Evolutionary conservation across 2,113 vertebrate species (phyloP), one percentile per base, ranked within the genome.

Genomic region (Psophia crepitans): DNA sequence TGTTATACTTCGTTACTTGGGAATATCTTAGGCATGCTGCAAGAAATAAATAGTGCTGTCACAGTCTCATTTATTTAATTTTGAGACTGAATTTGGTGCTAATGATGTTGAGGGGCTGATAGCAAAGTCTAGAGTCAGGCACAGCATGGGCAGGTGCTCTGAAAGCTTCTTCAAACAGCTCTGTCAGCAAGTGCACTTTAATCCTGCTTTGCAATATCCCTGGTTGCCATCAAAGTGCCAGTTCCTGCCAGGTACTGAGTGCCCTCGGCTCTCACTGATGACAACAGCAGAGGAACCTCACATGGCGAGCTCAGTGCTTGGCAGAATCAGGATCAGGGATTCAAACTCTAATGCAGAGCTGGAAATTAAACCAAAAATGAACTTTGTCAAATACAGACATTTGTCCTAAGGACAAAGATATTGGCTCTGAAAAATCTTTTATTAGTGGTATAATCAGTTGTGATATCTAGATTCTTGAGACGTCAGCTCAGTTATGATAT

Each of bases 141-240:
- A 90, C 49, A 93, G 74, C 84, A 84, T 95, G 94, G 94, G 90
- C 90, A 96, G 90, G 90, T 93, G 90, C 87, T 85, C 95, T 93
- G 78, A 89, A 88, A 96, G 57, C 95, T 94, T 96, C 86, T 94
- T 93, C 85, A 96, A 94, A 93, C 44, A 90, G 71, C 65, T 94
- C 95, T 80, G 74, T 93, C 86, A 94, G 64, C 95, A 61, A 96
- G 88, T 90, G 84, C 89, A 86, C 91, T 95, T 96, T 96, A 85
- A 93, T 98, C 90, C 85, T 90, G 35, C 73, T 91, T 80, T 94
- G 76, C 68, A 88, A 96, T 85, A 94, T 83, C 90, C 56, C 76
- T 87, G 80, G 93, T 89, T 68, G 91, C 86, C 89, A 89, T 93
- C 84, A 96, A 93, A 94, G 70, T 87, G 87, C 83, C 80, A 89